Conservation (phyloP, 2,797 vertebrate species). For the Yasuhikotakia modesta region DNA sequence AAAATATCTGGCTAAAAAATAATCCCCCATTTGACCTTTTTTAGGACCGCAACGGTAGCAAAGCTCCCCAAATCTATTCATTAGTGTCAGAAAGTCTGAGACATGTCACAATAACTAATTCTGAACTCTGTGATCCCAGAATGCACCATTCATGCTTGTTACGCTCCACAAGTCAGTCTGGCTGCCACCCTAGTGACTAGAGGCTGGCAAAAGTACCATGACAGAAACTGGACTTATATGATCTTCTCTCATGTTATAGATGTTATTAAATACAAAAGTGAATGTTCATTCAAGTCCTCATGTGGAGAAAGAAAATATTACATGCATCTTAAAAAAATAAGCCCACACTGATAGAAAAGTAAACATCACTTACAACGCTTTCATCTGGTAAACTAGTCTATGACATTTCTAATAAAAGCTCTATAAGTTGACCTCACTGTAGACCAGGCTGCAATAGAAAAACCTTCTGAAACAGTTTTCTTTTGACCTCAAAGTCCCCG, state of each 20-base stretch:
- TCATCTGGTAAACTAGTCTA: conserved; percentile 17
- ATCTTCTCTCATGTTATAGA: too few species aligned
- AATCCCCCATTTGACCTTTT: conserved; percentile 41
- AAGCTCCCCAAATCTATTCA: conserved; percentile 38
- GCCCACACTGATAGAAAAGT: background rate
- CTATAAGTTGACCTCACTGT: conserved; percentile 17
- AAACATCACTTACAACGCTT: background rate
- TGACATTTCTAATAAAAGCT: conserved; percentile 19
- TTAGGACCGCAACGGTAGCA: conserved; percentile 25
- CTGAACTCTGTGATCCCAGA: conserved; percentile 45
- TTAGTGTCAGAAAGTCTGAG: conserved; percentile 45
- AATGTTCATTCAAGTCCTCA: conserved; percentile 13
- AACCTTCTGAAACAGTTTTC: conserved; percentile 22
- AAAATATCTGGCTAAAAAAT: conserved; percentile 32
- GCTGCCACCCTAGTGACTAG: conserved; percentile 3
- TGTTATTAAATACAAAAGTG: background rate
- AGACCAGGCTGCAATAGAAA: conserved; percentile 6
- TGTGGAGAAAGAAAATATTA: background rate
- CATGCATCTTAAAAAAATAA: conserved; percentile 6
- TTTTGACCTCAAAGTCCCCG: conserved; percentile 26
- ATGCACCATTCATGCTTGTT: conserved; percentile 27
- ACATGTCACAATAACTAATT: conserved; percentile 29
- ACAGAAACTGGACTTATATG: too few species aligned
- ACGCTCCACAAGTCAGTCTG: conserved; percentile 31
- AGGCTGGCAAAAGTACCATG: too few species aligned